phyloP scores from a whole-genome alignment of 2,888 invertebrate genomes.

The Acrobasis consociella region DNA sequence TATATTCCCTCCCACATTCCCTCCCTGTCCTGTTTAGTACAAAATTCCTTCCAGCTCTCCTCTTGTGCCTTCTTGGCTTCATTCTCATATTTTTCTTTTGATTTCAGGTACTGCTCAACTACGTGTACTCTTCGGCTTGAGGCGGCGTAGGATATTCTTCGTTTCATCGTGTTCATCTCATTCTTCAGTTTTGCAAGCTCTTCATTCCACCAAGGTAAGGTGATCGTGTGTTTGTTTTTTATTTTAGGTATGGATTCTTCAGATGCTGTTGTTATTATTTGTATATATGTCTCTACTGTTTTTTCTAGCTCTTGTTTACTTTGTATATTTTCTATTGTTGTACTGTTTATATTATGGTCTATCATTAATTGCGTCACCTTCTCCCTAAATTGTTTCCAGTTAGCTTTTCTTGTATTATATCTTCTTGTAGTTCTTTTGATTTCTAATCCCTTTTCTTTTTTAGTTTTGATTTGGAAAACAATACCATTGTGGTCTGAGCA shows the following conservation, averaged over 20 bases:
- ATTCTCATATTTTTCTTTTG: background rate
- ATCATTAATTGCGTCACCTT: slow-evolving; percentile 24
- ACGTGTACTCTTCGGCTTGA: background rate
- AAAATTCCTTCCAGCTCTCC: slow-evolving; percentile 19
- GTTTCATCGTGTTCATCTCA: background rate
- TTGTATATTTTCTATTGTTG: slow-evolving; percentile 16
- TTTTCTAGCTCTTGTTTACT: background rate
- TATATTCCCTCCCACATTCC: slow-evolving; percentile 20
- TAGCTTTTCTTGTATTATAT: slow-evolving; percentile 34
- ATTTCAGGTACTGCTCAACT: background rate
- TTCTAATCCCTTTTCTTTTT: slow-evolving; percentile 15
- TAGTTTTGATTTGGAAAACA: slow-evolving; percentile 26
- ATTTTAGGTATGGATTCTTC: background rate
- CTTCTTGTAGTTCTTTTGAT: slow-evolving; percentile 28
- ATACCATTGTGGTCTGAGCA: slow-evolving; percentile 37
- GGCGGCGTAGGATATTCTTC: background rate
- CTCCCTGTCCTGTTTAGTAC: slow-evolving; percentile 14
- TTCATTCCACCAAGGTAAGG: slow-evolving; percentile 10
- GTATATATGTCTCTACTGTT: background rate
- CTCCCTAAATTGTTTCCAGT: slow-evolving; percentile 33
- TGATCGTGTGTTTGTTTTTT: background rate
- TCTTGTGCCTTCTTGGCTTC: background rate
- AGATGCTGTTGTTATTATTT: background rate
- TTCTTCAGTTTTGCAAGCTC: slow-evolving; percentile 1
- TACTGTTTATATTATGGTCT: slow-evolving; percentile 11